Percentiles rank a stretch among this genome's conserved stretches.
phyloP scores from a whole-genome alignment of 1,140 invertebrate species.

The Drosophila seguyi region DNA sequence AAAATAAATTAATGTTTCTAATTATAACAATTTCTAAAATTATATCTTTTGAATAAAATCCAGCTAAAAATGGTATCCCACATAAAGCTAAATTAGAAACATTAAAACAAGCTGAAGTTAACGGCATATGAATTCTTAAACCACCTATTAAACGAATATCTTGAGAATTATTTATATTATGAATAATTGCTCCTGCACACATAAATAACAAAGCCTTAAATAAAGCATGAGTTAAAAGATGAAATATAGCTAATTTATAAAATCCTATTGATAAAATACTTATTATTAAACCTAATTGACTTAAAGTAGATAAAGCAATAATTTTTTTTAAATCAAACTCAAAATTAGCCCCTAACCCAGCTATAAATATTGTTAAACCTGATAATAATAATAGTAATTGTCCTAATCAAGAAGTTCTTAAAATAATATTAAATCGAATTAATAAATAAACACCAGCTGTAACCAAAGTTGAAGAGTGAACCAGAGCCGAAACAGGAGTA shows the following conservation, averaged over 20 bases:
- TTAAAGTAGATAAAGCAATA: slow-evolving; percentile 90
- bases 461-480: slow-evolving; percentile 91
- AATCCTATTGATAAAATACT: slow-evolving; percentile 1
- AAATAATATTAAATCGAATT: slow-evolving; percentile 87
- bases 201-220: slow-evolving; percentile 89
- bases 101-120: slow-evolving; percentile 86
- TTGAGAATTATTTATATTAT: slow-evolving; percentile 87
- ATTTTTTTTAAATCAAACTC: slow-evolving; percentile 90
- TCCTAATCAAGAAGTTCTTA: slow-evolving; percentile 69
- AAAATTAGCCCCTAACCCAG: slow-evolving; percentile 87
- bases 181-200: slow-evolving; percentile 86
- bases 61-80: slow-evolving; percentile 88
- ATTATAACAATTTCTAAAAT: slow-evolving; percentile 87
- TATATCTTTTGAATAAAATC: slow-evolving; percentile 89
- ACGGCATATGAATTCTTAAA: slow-evolving; percentile 83
- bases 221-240: slow-evolving; percentile 88
- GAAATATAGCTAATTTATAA: slow-evolving; percentile 86
- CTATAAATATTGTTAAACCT: slow-evolving; percentile 87
- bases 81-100: slow-evolving; percentile 86
- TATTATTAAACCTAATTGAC: slow-evolving; percentile 87
- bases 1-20: slow-evolving; percentile 85
- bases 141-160: slow-evolving; percentile 88
- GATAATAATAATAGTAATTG: slow-evolving; percentile 85
- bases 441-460: slow-evolving; percentile 90
- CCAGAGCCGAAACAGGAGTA: slow-evolving; percentile 89